A percentile compares a stretch with the other conserved stretches of the same genome.
phyloP scores from a whole-genome alignment of 2,888 invertebrate genomes.

The Acleris laterana region DNA sequence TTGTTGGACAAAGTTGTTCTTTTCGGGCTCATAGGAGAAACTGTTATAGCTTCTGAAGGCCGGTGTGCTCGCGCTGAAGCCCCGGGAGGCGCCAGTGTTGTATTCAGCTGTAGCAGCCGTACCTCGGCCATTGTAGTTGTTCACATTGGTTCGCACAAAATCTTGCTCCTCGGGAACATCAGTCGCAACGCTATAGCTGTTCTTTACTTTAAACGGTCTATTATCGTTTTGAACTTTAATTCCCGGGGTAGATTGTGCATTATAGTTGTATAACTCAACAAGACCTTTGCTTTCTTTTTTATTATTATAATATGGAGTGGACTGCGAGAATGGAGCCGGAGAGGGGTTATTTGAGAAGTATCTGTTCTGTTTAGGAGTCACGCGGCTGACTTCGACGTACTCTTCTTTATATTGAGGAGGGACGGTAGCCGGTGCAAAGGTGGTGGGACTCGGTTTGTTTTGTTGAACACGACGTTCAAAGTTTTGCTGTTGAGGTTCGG shows the following conservation, averaged over 20 bases:
- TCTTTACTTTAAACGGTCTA: conserved; percentile 65
- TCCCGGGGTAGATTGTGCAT: conserved; percentile 69
- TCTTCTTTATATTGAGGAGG: conserved; percentile 75
- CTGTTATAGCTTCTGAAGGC: conserved; percentile 71
- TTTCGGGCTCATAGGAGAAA: conserved; percentile 73
- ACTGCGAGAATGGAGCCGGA: conserved; percentile 58
- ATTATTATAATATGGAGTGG: conserved; percentile 58
- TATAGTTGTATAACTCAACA: conserved; percentile 76
- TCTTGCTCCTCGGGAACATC: conserved; percentile 62
- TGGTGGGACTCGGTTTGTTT: conserved; percentile 50
- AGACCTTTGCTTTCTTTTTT: conserved; percentile 61
- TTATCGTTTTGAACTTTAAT: conserved; percentile 63
- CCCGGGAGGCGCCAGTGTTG: conserved; percentile 54
- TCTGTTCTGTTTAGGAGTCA: conserved; percentile 68
- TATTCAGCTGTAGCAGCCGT: conserved; percentile 57
- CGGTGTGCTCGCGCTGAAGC: conserved; percentile 60
- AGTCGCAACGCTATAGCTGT: conserved; percentile 65
- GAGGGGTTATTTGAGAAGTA: conserved; percentile 60
- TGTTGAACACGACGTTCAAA: conserved; percentile 56
- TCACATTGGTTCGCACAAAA: conserved; percentile 56
- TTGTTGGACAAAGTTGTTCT: conserved; percentile 65
- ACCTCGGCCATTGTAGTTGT: conserved; percentile 49
- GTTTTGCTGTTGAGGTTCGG: conserved; percentile 39
- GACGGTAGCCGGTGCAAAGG: conserved; percentile 55
- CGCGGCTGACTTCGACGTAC: conserved; percentile 77